phyloP scores from a whole-genome alignment of 2,888 invertebrate genomes.

The Xanthia togata region DNA sequence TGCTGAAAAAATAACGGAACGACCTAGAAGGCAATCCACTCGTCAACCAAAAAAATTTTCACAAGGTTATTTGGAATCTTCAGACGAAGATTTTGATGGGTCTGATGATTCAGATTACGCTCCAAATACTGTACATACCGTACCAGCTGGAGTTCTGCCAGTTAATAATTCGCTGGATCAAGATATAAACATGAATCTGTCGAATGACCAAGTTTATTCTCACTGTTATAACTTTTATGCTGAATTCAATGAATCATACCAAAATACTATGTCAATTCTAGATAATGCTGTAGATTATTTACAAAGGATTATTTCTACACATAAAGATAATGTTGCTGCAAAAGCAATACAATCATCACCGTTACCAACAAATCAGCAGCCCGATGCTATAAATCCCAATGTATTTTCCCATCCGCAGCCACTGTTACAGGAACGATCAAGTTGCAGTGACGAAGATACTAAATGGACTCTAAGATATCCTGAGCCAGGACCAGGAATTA shows the following conservation, averaged over 20 bases:
- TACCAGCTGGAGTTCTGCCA: background rate
- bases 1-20: background rate
- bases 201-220: constrained; percentile 14
- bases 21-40: constrained; percentile 27
- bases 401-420: constrained; percentile 23
- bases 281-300: constrained; percentile 31
- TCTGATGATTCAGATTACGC: constrained; percentile 12
- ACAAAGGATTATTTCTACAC: constrained; percentile 4
- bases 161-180: background rate
- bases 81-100: constrained; percentile 13
- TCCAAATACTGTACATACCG: background rate
- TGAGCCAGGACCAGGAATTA: constrained; percentile 3
- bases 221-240: constrained; percentile 25
- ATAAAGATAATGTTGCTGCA: background rate
- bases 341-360: background rate
- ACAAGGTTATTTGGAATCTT: constrained; percentile 4
- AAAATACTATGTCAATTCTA: constrained; percentile 26
- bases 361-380: background rate
- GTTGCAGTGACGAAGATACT: background rate
- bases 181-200: background rate
- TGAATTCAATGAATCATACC: constrained; percentile 35
- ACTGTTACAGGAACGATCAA: constrained; percentile 11
- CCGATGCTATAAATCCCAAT: background rate
- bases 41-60: background rate
- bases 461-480: constrained; percentile 34